A percentile compares a stretch with the other conserved stretches of the same genome.
Conservation (phyloP, 2,113 vertebrate species). For the Entomyzon cyanotis region DNA sequence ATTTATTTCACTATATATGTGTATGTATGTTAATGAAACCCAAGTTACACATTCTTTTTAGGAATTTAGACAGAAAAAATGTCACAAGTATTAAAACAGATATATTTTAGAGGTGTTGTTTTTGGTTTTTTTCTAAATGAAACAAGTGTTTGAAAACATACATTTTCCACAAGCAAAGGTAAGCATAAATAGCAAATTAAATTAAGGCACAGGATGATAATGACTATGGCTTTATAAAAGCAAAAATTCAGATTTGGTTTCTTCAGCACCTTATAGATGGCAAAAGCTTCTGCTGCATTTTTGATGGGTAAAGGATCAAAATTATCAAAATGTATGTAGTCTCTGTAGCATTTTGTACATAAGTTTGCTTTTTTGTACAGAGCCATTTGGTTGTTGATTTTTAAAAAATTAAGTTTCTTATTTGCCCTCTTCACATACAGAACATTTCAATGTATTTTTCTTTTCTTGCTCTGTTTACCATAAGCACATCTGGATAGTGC, state of each 20-base stretch:
- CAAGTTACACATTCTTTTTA: constrained; percentile 65
- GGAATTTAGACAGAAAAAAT: constrained; percentile 53
- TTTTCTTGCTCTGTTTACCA: constrained; percentile 44
- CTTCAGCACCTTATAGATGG: constrained; percentile 84
- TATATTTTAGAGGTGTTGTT: constrained; percentile 30
- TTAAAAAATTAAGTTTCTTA: constrained; percentile 76
- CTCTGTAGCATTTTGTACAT: constrained; percentile 84
- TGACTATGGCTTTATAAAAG: constrained; percentile 67
- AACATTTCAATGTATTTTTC: constrained; percentile 41
- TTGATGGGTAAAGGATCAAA: constrained; percentile 64
- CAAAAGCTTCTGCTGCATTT: constrained; percentile 75
- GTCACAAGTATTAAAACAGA: constrained; percentile 61
- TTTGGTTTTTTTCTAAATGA: constrained; percentile 28
- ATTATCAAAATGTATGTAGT: constrained; percentile 73
- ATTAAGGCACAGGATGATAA: constrained; percentile 60
- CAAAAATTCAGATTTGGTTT: constrained; percentile 61
- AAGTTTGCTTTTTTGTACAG: constrained; percentile 83
- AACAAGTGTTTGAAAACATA: constrained; percentile 67
- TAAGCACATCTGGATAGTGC: constrained; percentile 65
- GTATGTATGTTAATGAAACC: constrained; percentile 54
- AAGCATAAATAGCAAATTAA: constrained; percentile 63
- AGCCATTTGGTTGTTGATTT: constrained; percentile 80
- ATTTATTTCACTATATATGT: constrained; percentile 53
- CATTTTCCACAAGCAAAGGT: constrained; percentile 66
- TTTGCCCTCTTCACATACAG: constrained; percentile 64